phyloP scores from a whole-genome alignment of 2,797 vertebrate species.

The Macropus fuliginosus region DNA sequence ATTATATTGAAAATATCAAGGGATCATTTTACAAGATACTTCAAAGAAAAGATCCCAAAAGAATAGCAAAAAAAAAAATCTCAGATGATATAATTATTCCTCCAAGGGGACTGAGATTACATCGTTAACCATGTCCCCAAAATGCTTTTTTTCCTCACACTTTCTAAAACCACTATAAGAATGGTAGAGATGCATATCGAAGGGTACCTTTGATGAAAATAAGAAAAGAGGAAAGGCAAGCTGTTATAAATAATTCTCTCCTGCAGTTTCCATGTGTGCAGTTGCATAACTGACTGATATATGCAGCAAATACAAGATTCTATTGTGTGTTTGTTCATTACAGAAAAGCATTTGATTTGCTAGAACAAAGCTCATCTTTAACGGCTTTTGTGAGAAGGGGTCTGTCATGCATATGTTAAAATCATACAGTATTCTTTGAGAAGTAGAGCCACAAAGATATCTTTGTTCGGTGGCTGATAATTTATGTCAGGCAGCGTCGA shows the following conservation, averaged over 20 bases:
- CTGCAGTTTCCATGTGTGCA: neutral
- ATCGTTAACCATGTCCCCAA: neutral
- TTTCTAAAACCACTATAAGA: neutral
- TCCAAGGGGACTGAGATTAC: neutral
- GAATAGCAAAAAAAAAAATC: neutral
- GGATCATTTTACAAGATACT: neutral
- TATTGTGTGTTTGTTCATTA: neutral
- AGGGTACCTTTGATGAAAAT: neutral
- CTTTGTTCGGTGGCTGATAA: neutral
- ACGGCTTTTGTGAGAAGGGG: neutral
- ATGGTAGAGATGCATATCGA: neutral
- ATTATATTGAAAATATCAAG: neutral
- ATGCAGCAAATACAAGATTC: neutral
- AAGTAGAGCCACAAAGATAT: neutral
- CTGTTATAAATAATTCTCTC: neutral
- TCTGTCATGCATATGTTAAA: neutral
- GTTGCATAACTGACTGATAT: neutral
- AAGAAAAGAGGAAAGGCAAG: neutral
- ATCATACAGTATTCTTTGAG: constrained; percentile 1
- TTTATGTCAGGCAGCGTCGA: neutral
- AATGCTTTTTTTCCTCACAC: neutral
- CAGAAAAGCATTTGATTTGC: neutral
- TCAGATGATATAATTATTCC: neutral
- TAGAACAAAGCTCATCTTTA: constrained; percentile 1
- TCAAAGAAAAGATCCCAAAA: neutral